Conservation (phyloP, 2,113 vertebrate genomes). For the Cinclus cinclus region DNA sequence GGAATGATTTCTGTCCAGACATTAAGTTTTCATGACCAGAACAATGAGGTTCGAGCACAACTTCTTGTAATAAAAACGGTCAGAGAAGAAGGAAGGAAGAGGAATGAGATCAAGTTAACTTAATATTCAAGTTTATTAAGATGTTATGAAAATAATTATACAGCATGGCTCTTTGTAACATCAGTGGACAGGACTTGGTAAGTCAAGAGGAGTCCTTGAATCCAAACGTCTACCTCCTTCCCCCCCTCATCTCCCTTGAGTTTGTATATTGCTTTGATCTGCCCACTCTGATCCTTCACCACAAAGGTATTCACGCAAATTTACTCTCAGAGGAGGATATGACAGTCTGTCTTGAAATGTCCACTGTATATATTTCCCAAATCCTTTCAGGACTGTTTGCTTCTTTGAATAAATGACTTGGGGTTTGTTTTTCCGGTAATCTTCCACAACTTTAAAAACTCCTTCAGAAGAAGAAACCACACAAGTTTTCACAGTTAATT, state of each 20-base stretch:
- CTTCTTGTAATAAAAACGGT: not conserved
- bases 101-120: not conserved
- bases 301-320: conserved; percentile 61
- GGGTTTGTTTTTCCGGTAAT: conserved; percentile 48
- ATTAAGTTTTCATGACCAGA: not conserved
- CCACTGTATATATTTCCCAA: conserved; percentile 64
- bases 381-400: conserved; percentile 57
- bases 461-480: conserved; percentile 3
- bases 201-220: conserved; percentile 11
- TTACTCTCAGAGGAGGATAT: conserved; percentile 57
- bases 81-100: not conserved
- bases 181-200: not conserved
- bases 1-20: not conserved
- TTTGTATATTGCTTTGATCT: conserved; percentile 36
- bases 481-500: not conserved
- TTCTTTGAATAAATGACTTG: conserved; percentile 55
- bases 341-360: conserved; percentile 55
- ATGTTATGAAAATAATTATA: conserved; percentile 19
- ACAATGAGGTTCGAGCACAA: not conserved
- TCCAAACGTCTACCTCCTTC: conserved; percentile 4
- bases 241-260: conserved; percentile 29
- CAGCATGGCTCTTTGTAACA: not conserved
- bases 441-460: conserved; percentile 23
- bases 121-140: conserved; percentile 19
- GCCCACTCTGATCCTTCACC: conserved; percentile 50